These are phyloP conservation scores for Drosophila merina DNA, from an alignment of 2,888 invertebrate genomes.

Conservation along the genomic window DNA sequence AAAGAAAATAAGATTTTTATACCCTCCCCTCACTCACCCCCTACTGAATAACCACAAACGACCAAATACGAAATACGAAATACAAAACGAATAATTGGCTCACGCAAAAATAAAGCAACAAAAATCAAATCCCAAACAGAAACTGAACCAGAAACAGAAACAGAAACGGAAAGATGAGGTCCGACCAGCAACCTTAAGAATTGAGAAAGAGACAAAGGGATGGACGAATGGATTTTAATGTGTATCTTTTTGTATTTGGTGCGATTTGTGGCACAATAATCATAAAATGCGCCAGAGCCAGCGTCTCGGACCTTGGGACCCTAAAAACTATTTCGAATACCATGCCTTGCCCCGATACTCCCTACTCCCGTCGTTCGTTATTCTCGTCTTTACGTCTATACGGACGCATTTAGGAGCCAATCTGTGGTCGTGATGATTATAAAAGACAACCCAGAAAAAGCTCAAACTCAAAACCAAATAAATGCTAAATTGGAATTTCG, in stretches of 20 bases:
- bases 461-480: slow-evolving; percentile 45
- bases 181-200: slow-evolving; percentile 52
- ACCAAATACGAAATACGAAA: slow-evolving; percentile 46
- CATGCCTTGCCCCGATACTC: slow-evolving; percentile 15
- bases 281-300: slow-evolving; percentile 66
- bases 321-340: slow-evolving; percentile 59
- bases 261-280: slow-evolving; percentile 65
- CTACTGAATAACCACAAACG: slow-evolving; percentile 55
- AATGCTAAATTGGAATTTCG: slow-evolving; percentile 63
- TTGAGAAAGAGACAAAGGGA: slow-evolving; percentile 67
- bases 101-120: slow-evolving; percentile 69
- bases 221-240: slow-evolving; percentile 30
- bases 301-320: slow-evolving; percentile 32
- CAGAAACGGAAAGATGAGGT: slow-evolving; percentile 33
- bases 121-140: slow-evolving; percentile 33
- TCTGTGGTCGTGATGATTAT: slow-evolving; percentile 75
- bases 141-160: slow-evolving; percentile 21
- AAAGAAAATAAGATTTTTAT: slow-evolving; percentile 62
- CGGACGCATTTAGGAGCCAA: slow-evolving; percentile 66
- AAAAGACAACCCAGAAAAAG: slow-evolving; percentile 51
- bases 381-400: slow-evolving; percentile 7
- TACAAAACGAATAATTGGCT: slow-evolving; percentile 80
- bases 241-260: slow-evolving; percentile 28
- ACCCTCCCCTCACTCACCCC: not conserved
- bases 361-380: slow-evolving; percentile 24